Evolutionary conservation across 2,113 vertebrate genomes (phyloP).

Genomic region (Engraulis encrasicolus): DNA sequence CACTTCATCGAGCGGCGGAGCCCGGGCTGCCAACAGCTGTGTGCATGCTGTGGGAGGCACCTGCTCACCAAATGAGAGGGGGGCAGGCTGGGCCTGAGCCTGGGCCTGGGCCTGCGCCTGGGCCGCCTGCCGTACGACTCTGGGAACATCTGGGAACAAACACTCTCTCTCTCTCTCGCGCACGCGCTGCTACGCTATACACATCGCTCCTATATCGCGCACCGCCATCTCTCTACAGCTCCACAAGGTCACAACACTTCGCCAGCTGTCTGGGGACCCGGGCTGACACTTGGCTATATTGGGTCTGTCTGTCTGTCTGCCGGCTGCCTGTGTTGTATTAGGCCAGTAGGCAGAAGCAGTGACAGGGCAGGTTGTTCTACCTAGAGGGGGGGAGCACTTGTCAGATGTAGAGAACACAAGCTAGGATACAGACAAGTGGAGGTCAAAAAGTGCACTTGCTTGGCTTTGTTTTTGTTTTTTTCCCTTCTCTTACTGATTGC

Average conservation of each 20-base stretch:
- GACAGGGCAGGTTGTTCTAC: neutral
- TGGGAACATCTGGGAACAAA: conserved; percentile 73
- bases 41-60: conserved; percentile 72
- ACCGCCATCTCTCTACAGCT: neutral
- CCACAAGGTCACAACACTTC: neutral
- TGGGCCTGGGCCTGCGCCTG: too few species aligned
- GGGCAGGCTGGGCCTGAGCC: too few species aligned
- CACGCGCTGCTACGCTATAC: too few species aligned
- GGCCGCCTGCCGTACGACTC: conserved; percentile 53
- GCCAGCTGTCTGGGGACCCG: neutral
- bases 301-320: neutral
- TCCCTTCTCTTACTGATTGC: neutral
- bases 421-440: neutral
- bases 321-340: neutral
- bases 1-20: conserved; percentile 69
- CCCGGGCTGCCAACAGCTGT: conserved; percentile 68
- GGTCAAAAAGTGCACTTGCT: neutral
- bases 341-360: neutral
- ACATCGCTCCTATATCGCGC: neutral
- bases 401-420: neutral
- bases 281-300: neutral
- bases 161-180: conserved; percentile 30
- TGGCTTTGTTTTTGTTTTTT: conserved; percentile 15
- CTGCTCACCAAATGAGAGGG: conserved; percentile 75
- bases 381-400: neutral